These are phyloP conservation scores for Sphaerophoria rueppellii DNA, from an alignment of 2,888 invertebrate genomes.

Conservation along the genomic window DNA sequence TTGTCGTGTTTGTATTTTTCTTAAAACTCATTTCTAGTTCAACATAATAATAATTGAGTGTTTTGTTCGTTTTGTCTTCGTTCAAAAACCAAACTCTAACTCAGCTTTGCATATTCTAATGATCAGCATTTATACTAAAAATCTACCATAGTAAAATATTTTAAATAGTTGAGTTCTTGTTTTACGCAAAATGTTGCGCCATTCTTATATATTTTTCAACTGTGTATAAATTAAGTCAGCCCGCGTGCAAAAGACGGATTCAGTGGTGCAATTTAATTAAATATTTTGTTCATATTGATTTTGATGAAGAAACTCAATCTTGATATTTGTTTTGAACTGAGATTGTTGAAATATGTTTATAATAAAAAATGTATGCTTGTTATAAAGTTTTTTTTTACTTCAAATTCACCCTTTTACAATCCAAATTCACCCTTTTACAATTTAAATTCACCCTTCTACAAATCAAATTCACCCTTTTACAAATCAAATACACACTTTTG, in stretches of 20 bases:
- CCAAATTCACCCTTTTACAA: no score
- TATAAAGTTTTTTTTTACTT: no score
- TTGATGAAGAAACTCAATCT: not conserved
- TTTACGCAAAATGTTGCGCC: slow-evolving; percentile 28
- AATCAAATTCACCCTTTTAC: no score
- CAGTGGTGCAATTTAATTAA: slow-evolving; percentile 52
- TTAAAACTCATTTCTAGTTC: slow-evolving; percentile 55
- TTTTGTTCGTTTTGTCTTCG: not conserved
- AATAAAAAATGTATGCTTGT: no score
- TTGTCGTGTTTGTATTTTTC: not conserved
- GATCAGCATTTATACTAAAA: slow-evolving; percentile 37
- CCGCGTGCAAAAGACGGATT: slow-evolving; percentile 68
- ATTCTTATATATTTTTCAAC: not conserved
- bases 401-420: no score
- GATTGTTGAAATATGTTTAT: no score
- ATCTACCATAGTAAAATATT: slow-evolving; percentile 43
- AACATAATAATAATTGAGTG: slow-evolving; percentile 34
- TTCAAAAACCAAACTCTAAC: slow-evolving; percentile 8
- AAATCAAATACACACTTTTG: no score
- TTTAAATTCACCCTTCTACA: no score
- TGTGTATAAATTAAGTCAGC: slow-evolving; percentile 70
- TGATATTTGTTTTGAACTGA: not conserved
- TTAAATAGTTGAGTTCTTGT: slow-evolving; percentile 29
- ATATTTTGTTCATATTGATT: not conserved
- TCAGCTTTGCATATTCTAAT: slow-evolving; percentile 26